Conservation (phyloP, 2,888 invertebrate genomes). For the Erebia epiphron region DNA sequence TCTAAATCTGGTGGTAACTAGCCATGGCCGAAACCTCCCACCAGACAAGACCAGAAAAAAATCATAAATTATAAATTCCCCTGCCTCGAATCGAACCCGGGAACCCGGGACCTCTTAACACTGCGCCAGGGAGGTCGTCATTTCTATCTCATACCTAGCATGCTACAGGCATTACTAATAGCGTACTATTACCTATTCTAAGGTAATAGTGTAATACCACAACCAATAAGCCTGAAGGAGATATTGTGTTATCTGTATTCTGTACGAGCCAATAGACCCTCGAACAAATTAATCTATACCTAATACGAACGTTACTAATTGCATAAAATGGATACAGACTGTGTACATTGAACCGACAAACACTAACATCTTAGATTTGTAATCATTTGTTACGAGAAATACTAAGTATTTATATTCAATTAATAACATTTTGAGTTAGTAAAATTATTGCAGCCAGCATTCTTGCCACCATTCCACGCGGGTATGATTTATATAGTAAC, state of each 20-base stretch:
- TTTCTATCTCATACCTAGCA: not conserved
- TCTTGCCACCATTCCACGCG: too few species aligned
- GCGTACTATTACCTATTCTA: too few species aligned
- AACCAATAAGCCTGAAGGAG: slow-evolving; percentile 8
- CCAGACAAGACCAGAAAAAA: too few species aligned
- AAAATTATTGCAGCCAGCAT: too few species aligned
- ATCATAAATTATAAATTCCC: too few species aligned
- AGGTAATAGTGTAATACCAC: not conserved
- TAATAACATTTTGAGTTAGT: too few species aligned
- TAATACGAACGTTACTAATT: slow-evolving; percentile 28
- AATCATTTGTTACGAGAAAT: not conserved
- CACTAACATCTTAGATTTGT: not conserved
- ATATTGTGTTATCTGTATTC: slow-evolving; percentile 11
- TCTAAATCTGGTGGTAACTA: too few species aligned
- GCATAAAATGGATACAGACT: not conserved
- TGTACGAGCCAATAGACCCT: slow-evolving; percentile 13
- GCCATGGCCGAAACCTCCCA: too few species aligned
- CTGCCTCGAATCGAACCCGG: too few species aligned
- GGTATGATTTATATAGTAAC: too few species aligned
- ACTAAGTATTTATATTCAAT: not conserved
- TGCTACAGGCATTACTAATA: not conserved
- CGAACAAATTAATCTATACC: slow-evolving; percentile 27
- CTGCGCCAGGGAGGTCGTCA: too few species aligned
- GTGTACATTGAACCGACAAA: slow-evolving; percentile 2
- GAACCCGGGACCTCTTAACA: too few species aligned